Evolutionary conservation across 2,797 vertebrate species (phyloP).

Genomic region (Pygocentrus nattereri): DNA sequence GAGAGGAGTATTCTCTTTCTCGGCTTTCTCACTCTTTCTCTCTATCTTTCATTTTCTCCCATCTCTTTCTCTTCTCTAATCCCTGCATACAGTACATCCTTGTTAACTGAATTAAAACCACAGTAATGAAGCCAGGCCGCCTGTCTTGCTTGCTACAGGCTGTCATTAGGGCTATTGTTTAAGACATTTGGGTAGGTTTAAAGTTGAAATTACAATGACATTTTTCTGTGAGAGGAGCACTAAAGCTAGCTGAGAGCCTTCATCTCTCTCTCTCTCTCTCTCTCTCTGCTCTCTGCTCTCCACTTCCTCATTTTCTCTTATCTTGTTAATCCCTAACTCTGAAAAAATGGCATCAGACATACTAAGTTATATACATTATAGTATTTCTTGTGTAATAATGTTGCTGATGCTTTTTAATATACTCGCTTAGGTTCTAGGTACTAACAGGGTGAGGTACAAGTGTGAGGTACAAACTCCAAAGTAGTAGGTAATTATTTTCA

Average conservation of each 20-base stretch:
- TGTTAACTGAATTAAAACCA: conserved; percentile 32
- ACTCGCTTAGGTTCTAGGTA: no score
- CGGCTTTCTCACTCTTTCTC: conserved; percentile 23
- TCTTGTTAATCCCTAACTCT: no score
- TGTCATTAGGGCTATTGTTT: conserved; percentile 37
- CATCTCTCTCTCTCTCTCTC: background rate
- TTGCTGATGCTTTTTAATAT: no score
- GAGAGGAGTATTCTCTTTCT: conserved; percentile 33
- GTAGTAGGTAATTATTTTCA: no score
- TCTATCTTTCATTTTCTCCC: background rate
- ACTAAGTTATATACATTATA: background rate
- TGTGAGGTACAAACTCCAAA: no score
- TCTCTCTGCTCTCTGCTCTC: background rate
- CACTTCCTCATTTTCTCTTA: background rate
- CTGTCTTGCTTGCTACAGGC: conserved; percentile 2
- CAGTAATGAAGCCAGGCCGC: conserved; percentile 26
- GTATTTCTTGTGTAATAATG: background rate
- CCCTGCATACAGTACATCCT: conserved; percentile 30
- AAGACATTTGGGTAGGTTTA: conserved; percentile 24
- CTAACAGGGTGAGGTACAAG: no score
- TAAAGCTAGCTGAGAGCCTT: conserved; percentile 10
- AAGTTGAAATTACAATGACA: conserved; percentile 17
- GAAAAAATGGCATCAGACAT: background rate
- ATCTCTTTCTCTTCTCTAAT: conserved; percentile 20
- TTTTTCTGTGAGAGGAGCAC: conserved; percentile 22